Percentiles rank a stretch among this genome's conserved stretches.
Evolutionary conservation across 1,140 invertebrate genomes (phyloP).

Genomic region (Monochamus saltuarius): DNA sequence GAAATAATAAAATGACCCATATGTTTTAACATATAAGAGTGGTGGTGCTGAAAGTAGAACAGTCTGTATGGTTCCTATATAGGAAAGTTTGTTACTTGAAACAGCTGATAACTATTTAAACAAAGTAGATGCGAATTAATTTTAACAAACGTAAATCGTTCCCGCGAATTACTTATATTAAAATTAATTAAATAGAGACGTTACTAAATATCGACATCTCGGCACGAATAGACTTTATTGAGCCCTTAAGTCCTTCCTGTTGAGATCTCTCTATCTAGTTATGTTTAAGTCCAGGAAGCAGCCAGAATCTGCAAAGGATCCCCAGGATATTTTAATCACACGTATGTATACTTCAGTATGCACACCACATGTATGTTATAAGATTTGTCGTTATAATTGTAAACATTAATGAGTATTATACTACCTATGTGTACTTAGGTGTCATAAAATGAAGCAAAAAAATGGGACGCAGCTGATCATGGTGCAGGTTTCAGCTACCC

Average conservation of each 20-base stretch:
- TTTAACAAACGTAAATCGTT: too few relatives aligned
- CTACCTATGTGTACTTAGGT: slow-evolving; percentile 19
- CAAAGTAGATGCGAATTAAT: too few relatives aligned
- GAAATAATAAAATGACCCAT: too few relatives aligned
- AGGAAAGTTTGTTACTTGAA: too few relatives aligned
- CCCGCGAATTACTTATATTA: too few relatives aligned
- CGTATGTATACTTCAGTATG: slow-evolving; percentile 5
- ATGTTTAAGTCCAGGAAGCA: not conserved
- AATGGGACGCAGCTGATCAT: slow-evolving; percentile 19
- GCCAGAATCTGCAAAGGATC: not conserved
- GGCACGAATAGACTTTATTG: slow-evolving; percentile 28
- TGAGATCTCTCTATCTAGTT: slow-evolving; percentile 17
- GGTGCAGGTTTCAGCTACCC: slow-evolving; percentile 28
- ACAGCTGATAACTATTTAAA: too few relatives aligned
- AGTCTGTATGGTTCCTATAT: too few relatives aligned
- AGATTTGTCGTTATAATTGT: slow-evolving; percentile 17
- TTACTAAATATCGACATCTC: slow-evolving; percentile 22
- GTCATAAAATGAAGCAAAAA: slow-evolving; percentile 22
- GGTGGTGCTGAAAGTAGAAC: too few relatives aligned
- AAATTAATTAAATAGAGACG: too few relatives aligned
- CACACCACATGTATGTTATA: not conserved
- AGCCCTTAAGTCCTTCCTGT: slow-evolving; percentile 30
- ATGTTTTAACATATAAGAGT: too few relatives aligned
- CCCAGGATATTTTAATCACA: not conserved
- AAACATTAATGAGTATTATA: slow-evolving; percentile 1